phyloP scores from a whole-genome alignment of 2,113 vertebrate species.

The Lutjanus erythropterus region DNA sequence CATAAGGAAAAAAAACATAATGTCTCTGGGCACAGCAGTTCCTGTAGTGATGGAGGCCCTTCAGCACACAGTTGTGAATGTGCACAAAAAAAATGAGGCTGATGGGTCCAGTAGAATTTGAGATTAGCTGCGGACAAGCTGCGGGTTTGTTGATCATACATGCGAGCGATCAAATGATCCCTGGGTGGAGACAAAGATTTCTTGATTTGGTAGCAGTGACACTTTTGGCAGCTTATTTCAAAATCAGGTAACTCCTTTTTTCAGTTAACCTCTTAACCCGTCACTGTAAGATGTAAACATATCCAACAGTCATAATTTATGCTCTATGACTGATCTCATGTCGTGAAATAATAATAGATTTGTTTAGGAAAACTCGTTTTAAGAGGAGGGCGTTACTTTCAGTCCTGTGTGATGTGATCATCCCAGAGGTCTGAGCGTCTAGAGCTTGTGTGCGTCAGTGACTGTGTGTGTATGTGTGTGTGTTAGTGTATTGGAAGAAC shows the following conservation, averaged over 20 bases:
- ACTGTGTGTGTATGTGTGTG: constrained; percentile 36
- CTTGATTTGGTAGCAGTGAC: not conserved
- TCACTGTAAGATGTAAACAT: not conserved
- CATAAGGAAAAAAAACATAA: too few species aligned
- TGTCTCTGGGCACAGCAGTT: too few species aligned
- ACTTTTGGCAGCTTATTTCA: not conserved
- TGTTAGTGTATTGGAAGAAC: constrained; percentile 48
- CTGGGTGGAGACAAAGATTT: not conserved
- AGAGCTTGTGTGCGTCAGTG: not conserved
- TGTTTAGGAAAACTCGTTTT: not conserved
- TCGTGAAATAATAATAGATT: not conserved
- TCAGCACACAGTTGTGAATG: too few species aligned
- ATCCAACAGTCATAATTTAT: too few species aligned
- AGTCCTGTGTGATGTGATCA: constrained; percentile 15
- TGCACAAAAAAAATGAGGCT: too few species aligned
- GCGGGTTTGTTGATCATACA: too few species aligned
- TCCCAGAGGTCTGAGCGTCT: not conserved
- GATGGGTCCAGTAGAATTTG: too few species aligned
- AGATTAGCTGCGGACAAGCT: too few species aligned
- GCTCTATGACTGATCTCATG: too few species aligned
- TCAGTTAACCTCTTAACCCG: not conserved
- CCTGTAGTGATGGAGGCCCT: too few species aligned
- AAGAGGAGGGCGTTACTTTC: not conserved
- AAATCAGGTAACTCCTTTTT: not conserved
- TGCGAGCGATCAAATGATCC: too few species aligned